These are phyloP conservation scores for Phalanger gymnotis DNA, from an alignment of 2,797 vertebrate species.

Conservation along the genomic window DNA sequence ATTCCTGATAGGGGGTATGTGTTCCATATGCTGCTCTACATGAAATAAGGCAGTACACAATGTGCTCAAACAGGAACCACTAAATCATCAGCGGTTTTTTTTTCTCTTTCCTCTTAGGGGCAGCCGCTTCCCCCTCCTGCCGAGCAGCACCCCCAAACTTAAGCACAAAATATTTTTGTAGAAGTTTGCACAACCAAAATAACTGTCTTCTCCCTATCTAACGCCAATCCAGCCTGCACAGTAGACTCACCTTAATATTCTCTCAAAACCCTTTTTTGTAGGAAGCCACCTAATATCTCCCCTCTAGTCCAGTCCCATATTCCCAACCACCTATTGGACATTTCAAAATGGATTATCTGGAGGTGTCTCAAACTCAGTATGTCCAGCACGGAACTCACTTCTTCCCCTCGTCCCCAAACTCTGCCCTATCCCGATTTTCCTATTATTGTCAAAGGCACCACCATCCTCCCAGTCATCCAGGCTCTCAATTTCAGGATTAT, in stretches of 20 bases:
- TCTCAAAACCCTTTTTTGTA: too few species aligned
- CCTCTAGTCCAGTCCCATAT: not conserved
- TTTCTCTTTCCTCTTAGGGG: not conserved
- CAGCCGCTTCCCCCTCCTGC: not conserved
- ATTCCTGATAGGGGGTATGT: not conserved
- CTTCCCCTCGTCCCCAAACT: not conserved
- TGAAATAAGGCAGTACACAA: rapidly evolving
- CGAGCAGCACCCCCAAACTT: not conserved
- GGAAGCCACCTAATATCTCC: not conserved
- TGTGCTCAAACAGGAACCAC: not conserved
- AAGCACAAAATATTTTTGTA: not conserved
- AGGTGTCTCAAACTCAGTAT: not conserved
- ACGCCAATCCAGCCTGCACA: not conserved
- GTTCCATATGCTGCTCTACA: slow-evolving; percentile 23
- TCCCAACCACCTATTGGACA: not conserved
- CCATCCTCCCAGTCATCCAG: not conserved
- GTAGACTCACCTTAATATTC: not conserved
- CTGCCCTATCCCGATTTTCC: not conserved
- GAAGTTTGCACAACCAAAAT: not conserved
- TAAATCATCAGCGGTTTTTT: not conserved
- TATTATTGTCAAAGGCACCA: not conserved
- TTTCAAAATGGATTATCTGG: not conserved
- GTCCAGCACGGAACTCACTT: not conserved
- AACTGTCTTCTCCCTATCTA: not conserved
- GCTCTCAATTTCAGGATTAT: not conserved